phyloP scores from a whole-genome alignment of 2,797 vertebrate genomes.

The Amazona finschi region DNA sequence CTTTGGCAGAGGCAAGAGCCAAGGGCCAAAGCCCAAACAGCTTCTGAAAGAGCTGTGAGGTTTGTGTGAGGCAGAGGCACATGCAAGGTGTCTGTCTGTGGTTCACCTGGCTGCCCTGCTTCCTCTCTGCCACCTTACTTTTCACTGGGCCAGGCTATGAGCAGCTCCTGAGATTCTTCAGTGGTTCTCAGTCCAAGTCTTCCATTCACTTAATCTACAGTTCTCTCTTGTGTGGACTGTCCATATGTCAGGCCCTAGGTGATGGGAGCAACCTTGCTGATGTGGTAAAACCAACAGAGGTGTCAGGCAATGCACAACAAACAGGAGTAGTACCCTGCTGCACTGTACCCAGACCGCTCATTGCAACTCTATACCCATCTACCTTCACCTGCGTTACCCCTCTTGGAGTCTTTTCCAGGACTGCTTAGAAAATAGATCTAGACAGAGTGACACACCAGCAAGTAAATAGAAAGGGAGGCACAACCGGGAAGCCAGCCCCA shows the following conservation, averaged over 20 bases:
- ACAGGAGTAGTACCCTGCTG: not conserved
- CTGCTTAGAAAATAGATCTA: not conserved
- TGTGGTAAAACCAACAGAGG: not conserved
- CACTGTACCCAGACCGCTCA: fast-evolving
- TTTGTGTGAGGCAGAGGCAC: not conserved
- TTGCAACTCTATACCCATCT: not conserved
- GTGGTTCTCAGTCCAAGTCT: not conserved
- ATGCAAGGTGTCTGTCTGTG: no score
- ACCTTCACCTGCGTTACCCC: fast-evolving
- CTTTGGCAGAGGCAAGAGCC: not conserved
- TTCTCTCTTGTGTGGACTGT: not conserved
- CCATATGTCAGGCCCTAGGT: not conserved
- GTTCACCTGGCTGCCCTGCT: not conserved
- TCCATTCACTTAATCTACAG: not conserved
- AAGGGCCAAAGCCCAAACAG: not conserved
- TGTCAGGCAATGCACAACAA: not conserved
- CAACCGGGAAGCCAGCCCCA: not conserved
- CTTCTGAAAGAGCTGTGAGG: not conserved
- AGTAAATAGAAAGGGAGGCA: not conserved
- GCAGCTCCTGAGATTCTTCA: not conserved
- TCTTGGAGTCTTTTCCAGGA: not conserved
- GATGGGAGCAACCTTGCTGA: not conserved
- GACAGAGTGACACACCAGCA: not conserved
- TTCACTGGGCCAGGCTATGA: not conserved
- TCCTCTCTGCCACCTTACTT: not conserved